Base-by-base conservation (phyloP, 2,888 invertebrate genomes). In the Xestia rhomboidea region DNA sequence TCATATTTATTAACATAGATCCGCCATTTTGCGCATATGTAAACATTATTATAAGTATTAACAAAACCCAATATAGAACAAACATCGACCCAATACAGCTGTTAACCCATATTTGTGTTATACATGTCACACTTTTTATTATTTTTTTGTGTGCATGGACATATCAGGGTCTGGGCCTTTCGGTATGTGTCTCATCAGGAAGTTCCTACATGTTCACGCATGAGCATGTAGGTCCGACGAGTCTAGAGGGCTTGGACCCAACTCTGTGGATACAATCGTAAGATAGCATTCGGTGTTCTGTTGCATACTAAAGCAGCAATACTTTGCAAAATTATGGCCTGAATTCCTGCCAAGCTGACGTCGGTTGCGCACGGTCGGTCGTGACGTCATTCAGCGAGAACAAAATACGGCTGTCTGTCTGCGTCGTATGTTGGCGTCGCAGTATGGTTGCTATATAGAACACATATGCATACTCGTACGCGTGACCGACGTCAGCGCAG, bases 201-300 rank as follows among this genome's bases (percentile, higher is more conserved):
- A 46, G 51, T 51, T 51, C 51, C 13, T 18, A 46, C 11, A 18
- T 18, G 30, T n/a, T 71, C 18, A 68, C 30, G 11, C 30, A 18
- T 70, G 15, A 2, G 34, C 24, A 8, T 60, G 60, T 30, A 30
- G 18, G 24, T 30, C 44, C 13, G 30, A 18, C 34, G 13, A 72
- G 30, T 15, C 46, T 1, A 21, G 21, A 34, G 46, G 6, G 18
- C 72, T 46, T 46, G 34, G 72, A 24, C 38, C 27, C 27, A 46
- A 27, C 72, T 69, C 34, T 72, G 72, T 34, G 15, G 21, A 46
- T 71, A 46, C 21, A 71, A 46, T 13, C 41, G n/a, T 8, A 60
- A 21, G 13, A n/a, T 46, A 72, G 15, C 13, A 27, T 71, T 71
- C 15, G 46, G 27, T 72, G 72, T 6, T 27, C 34, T 72, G 3